Evolutionary conservation across 2,797 vertebrate species (phyloP).

Genomic region (Hafferia zeledoni): DNA sequence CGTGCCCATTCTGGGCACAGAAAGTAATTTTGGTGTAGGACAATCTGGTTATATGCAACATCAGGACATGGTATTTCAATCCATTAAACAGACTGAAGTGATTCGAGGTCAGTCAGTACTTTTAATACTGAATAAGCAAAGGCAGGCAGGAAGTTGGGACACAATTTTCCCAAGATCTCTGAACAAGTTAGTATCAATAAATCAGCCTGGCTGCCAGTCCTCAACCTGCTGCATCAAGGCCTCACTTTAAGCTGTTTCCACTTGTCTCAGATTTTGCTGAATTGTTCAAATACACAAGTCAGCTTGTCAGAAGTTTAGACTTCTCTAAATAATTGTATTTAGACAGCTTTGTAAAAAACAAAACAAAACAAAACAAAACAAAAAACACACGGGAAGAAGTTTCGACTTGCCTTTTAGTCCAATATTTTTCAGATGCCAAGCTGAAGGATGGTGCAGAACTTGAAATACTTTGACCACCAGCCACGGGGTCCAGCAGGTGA

Average conservation of each 20-base stretch:
- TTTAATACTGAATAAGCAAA: not conserved
- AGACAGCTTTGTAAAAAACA: not conserved
- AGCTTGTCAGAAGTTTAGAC: not conserved
- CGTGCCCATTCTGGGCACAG: accelerated
- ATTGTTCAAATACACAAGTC: not conserved
- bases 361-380: not conserved
- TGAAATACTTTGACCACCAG: not conserved
- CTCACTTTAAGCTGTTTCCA: not conserved
- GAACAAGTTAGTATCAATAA: not conserved
- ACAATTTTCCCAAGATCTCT: not conserved
- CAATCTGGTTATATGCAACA: accelerated
- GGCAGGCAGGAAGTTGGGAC: not conserved
- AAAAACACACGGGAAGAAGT: not conserved
- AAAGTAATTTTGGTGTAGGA: not conserved
- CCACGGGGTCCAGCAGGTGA: not conserved
- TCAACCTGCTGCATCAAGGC: not conserved
- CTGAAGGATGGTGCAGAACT: not conserved
- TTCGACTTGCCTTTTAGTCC: not conserved
- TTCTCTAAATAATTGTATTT: not conserved
- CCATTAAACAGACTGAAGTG: not conserved
- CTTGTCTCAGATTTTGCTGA: not conserved
- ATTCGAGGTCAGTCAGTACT: not conserved
- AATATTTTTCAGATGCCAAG: not conserved
- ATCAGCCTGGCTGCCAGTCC: not conserved
- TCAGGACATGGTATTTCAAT: not conserved